Evolutionary conservation across 2,113 vertebrate genomes (phyloP), one percentile per base, ranked within the genome.

Genomic region (Cinclus mexicanus): DNA sequence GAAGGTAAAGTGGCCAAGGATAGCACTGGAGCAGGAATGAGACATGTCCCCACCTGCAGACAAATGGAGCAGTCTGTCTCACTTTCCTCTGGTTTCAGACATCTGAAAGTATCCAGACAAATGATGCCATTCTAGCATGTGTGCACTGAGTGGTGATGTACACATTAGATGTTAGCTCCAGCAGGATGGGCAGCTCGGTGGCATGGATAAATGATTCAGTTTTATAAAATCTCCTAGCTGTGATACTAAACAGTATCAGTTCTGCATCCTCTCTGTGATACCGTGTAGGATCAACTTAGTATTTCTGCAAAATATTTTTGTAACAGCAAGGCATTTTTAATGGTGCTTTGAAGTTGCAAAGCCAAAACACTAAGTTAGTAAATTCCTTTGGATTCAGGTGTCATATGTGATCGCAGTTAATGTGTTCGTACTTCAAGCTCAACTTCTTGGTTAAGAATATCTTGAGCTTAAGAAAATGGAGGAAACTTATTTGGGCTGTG

Each of bases 71-170:
- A 83, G 3, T 88, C 50, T 83, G 23, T 70, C 42, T 94, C 12
- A 2, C 25, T 57, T 44, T 49, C 39, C 64, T 91, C 50, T 94
- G 72, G 52, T 94, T 89, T 96, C 87, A 87, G 84, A 71, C 81
- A 78, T 82, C 60, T 89, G 47, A 75, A 93, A 84, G 68, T 74
- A 31, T 89, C 39, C 23, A 75, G 60, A 84, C 47, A 85, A 71
- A 24, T 35, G 9, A 26, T 0, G 7, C 57, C 12, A 3, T 46
- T 69, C 14, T 23, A 17, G 37, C 1, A 2, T 8, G 4, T 3
- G 4, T 50, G 18, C 11, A 4, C 24, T 60, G 53, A n/a, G 49
- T 16, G 6, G 16, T 87, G 33, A 18, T 23, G 11, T 6, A 4
- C 5, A 25, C 29, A 37, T 78, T n/a, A 33, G 31, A 9, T 47